These are phyloP conservation scores for Euura lappo DNA, from an alignment of 1,140 invertebrate species.

Conservation along the genomic window DNA sequence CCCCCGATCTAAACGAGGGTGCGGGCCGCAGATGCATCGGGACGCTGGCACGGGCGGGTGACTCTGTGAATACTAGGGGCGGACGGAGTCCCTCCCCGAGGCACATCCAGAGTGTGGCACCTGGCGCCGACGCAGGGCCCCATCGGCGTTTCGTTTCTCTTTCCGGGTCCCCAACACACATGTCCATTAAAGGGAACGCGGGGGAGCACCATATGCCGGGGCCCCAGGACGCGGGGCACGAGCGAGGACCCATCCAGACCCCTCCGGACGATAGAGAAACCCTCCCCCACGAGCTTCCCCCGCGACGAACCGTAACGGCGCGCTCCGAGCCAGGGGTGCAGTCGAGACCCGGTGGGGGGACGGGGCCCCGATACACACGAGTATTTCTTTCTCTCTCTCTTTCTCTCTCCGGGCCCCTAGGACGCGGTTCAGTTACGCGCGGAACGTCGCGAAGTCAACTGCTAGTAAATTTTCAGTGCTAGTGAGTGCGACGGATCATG, in stretches of 20 bases:
- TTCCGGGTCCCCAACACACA: background rate
- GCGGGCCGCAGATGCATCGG: background rate
- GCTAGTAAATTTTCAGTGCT: background rate
- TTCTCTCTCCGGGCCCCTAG: background rate
- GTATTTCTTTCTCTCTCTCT: background rate
- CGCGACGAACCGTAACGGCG: slow-evolving; percentile 2
- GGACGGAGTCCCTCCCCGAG: background rate
- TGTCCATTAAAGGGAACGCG: background rate
- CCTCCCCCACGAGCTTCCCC: slow-evolving; percentile 3
- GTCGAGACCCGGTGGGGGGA: background rate
- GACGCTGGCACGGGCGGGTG: background rate
- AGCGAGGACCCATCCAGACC: background rate
- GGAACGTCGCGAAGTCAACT: background rate
- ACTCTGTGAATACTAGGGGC: background rate
- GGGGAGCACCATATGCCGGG: background rate
- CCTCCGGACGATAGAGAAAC: background rate
- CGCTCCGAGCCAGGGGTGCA: background rate
- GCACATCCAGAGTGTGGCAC: background rate
- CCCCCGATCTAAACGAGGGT: background rate
- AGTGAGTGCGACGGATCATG: no score
- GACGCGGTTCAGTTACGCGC: background rate
- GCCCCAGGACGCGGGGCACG: background rate
- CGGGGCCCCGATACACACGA: background rate
- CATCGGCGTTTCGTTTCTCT: background rate
- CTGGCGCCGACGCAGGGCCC: background rate